Percentiles rank a stretch among this genome's conserved stretches.
Evolutionary conservation across 2,888 invertebrate genomes (phyloP).

Genomic region (Agonum fuliginosum): DNA sequence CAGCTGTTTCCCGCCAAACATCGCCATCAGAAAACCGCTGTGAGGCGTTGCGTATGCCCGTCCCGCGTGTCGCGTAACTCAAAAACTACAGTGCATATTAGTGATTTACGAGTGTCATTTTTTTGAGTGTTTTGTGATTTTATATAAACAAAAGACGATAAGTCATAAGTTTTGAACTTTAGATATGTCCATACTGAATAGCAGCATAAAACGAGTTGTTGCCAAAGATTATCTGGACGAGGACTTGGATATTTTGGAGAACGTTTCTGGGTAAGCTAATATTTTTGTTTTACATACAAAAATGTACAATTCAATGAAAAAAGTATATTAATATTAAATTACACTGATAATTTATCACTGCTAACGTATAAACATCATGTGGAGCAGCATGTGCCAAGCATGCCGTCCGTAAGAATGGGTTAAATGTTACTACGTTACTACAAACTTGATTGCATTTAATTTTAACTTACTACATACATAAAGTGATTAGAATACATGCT

Average conservation of each 20-base stretch:
- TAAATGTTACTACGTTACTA: slow-evolving; percentile 35
- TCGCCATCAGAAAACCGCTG: slow-evolving; percentile 79
- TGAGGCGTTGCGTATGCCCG: slow-evolving; percentile 75
- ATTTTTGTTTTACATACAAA: not conserved
- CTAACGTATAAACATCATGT: slow-evolving; percentile 24
- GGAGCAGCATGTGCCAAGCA: slow-evolving; percentile 48
- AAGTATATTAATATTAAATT: not conserved
- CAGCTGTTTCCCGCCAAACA: slow-evolving; percentile 84
- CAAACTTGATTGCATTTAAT: not conserved
- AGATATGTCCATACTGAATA: slow-evolving; percentile 75
- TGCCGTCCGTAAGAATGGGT: slow-evolving; percentile 35
- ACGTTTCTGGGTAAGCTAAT: slow-evolving; percentile 73
- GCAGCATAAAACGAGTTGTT: slow-evolving; percentile 72
- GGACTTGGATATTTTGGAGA: slow-evolving; percentile 74
- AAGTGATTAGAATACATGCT: not conserved
- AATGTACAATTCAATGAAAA: not conserved
- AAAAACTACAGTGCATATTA: slow-evolving; percentile 67
- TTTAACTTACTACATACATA: not conserved
- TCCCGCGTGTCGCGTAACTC: slow-evolving; percentile 70
- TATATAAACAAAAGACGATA: slow-evolving; percentile 48
- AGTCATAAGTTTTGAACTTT: slow-evolving; percentile 40
- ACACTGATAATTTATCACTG: not conserved
- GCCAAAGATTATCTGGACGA: slow-evolving; percentile 75
- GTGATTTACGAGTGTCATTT: slow-evolving; percentile 65
- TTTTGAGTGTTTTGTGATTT: slow-evolving; percentile 61